Base-by-base conservation (phyloP, 2,888 invertebrate species). In the Athalia circularis region DNA sequence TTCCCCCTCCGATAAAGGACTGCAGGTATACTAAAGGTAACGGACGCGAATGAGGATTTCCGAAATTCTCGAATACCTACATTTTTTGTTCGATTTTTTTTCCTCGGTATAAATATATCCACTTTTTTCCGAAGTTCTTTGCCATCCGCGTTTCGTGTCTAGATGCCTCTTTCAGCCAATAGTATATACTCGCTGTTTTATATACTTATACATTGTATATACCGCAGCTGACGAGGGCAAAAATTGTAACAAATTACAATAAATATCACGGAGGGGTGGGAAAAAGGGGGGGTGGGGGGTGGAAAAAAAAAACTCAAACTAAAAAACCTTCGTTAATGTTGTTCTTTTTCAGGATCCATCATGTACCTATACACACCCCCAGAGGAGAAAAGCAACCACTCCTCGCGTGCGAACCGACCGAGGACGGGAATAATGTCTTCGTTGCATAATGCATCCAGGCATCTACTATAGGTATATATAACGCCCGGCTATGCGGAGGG, bases 401-500 rank as follows among this genome's bases (percentile, higher is more conserved):
- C 29, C 29, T 29, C 29, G 29, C 29, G 29, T 29, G 15, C 50
- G 67, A 29, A 67, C 50, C 50, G 9, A 64, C 9, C 45, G 64
- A 43, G 64, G 64, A 8, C 43, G n/a, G 9, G 43, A 57, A 47
- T 72, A 72, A 72, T 72, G 59, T 59, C 59, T 15, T 72, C 72
- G 72, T 72, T 72, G 72, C 72, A 72, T 72, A 52, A 72, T 72
- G 72, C 72, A 72, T 72, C 57, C 59, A 29, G 29, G 45, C 72
- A 72, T 72, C 72, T 59, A 29, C 29, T 29, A 29, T 29, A 29
- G 29, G 29, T 29, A 29, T 29, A 29, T 29, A 29, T 29, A 29
- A 29, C 29, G 29, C 29, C 29, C 29, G 0, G 29, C 29, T 29
- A 29, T 29, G 29, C 47, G 13, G 59, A 47, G 57, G 47, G 72